Evolutionary conservation across 2,797 vertebrate species (phyloP).

Genomic region (Rhabdomys pumilio): DNA sequence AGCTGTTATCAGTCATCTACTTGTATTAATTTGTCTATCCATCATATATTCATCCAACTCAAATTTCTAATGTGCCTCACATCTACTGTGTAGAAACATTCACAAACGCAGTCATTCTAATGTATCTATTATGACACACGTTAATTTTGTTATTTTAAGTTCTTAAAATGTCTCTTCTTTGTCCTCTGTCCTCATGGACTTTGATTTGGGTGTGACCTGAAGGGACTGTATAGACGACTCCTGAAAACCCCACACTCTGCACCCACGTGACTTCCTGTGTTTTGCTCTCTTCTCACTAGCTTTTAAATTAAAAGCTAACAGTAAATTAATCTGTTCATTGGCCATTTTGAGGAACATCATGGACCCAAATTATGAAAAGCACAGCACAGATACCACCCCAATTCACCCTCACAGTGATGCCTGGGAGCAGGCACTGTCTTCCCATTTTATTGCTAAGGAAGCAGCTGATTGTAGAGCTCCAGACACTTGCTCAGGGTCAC

Average conservation of each 20-base stretch:
- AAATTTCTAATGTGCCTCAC: not conserved
- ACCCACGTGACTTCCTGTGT: not conserved
- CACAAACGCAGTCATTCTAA: not conserved
- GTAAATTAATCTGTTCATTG: not conserved
- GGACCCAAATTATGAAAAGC: not conserved
- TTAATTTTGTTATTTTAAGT: constrained; percentile 21
- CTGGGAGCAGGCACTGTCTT: not conserved
- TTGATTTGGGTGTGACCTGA: constrained; percentile 14
- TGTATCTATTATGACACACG: not conserved
- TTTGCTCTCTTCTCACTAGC: not conserved
- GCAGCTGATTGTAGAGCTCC: constrained; percentile 25
- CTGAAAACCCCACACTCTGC: not conserved
- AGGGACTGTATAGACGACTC: not conserved
- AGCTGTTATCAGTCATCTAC: not conserved
- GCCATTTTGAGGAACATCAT: not conserved
- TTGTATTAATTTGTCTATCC: not conserved
- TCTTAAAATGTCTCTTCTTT: constrained; percentile 34
- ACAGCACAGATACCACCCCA: not conserved
- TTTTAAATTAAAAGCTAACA: not conserved
- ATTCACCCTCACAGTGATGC: not conserved
- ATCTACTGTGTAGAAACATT: not conserved
- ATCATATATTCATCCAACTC: not conserved
- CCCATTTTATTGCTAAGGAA: constrained; percentile 17
- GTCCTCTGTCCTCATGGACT: constrained; percentile 24
- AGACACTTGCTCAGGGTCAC: not conserved